Evolutionary conservation across 2,113 vertebrate genomes (phyloP).

Genomic region (Sula dactylatra): DNA sequence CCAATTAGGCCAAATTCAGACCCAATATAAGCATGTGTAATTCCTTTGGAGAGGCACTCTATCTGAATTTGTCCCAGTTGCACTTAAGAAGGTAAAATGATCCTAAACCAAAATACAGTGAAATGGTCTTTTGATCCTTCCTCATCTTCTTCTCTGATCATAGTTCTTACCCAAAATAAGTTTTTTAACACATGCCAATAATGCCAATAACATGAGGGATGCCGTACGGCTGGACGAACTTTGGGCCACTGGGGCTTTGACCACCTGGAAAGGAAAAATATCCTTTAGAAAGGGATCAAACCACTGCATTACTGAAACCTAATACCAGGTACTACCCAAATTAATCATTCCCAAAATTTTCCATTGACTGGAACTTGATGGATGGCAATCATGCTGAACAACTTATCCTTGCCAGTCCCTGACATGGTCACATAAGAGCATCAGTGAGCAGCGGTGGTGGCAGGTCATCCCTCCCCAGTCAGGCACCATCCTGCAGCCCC

Average conservation of each 20-base stretch:
- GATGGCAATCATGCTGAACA: background rate
- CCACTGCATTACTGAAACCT: background rate
- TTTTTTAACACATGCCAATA: background rate
- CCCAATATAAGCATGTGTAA: background rate
- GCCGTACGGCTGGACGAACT: background rate
- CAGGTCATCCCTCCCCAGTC: background rate
- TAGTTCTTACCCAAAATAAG: background rate
- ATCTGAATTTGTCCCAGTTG: background rate
- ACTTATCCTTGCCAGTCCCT: background rate
- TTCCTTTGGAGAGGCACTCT: background rate
- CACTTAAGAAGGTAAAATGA: background rate
- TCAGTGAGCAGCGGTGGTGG: background rate
- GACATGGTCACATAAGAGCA: background rate
- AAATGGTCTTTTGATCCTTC: background rate
- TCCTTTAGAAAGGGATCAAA: background rate
- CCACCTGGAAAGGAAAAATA: background rate
- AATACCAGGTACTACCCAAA: background rate
- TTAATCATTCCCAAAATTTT: background rate
- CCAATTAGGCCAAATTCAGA: background rate
- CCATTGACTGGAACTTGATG: background rate
- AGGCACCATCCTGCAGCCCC: rapidly evolving
- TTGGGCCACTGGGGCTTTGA: background rate
- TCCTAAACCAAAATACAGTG: background rate
- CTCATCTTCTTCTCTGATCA: background rate
- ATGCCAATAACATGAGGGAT: background rate